These are phyloP conservation scores for Hyles lineata DNA, from an alignment of 2,888 invertebrate genomes.

Conservation along the genomic window DNA sequence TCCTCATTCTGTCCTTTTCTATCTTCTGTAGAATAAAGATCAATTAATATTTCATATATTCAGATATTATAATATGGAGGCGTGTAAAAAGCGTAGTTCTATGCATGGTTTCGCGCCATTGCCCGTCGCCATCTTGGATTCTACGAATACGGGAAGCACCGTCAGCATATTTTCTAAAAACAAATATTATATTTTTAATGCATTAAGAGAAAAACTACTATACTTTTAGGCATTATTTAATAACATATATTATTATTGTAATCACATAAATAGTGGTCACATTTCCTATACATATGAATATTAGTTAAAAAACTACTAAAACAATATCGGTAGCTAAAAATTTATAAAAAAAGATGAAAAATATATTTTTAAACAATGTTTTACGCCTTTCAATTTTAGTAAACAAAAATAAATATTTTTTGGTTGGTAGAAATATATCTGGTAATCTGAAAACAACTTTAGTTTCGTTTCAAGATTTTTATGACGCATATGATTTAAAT, in stretches of 20 bases:
- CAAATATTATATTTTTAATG: no score
- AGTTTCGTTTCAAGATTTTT: not conserved
- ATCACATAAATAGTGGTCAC: no score
- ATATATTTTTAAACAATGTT: no score
- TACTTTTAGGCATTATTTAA: not conserved
- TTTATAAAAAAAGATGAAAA: no score
- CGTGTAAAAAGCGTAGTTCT: constrained; percentile 7
- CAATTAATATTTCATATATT: not conserved
- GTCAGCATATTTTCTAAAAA: constrained; percentile 33
- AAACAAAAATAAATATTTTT: no score
- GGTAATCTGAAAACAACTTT: no score
- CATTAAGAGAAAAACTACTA: not conserved
- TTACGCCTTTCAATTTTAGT: no score
- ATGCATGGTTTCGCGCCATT: constrained; percentile 59
- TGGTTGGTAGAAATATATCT: no score
- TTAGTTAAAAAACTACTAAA: no score
- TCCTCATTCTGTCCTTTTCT: not conserved
- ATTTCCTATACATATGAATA: no score
- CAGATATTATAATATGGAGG: not conserved
- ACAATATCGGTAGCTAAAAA: no score
- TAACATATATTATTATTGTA: no score
- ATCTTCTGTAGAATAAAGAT: not conserved
- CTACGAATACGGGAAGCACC: constrained; percentile 50
- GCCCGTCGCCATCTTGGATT: constrained; percentile 68
- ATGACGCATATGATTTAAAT: not conserved